phyloP scores from a whole-genome alignment of 1,140 invertebrate genomes.

The Saccostrea cuccullata region DNA sequence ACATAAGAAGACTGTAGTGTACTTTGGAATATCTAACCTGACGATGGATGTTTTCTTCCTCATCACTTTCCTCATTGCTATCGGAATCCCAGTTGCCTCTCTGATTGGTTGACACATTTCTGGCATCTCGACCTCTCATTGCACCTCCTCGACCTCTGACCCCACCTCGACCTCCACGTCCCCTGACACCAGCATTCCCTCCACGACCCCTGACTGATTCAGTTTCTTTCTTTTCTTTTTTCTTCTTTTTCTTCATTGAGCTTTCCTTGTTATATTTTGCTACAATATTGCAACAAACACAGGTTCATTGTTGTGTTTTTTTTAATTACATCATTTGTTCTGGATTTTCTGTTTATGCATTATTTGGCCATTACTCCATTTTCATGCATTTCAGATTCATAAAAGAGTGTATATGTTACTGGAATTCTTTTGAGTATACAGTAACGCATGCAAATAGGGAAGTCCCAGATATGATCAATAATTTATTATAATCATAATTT shows the following conservation, averaged over 20 bases:
- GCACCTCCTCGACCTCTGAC: conserved; percentile 48
- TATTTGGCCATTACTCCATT: no score
- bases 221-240: conserved; percentile 58
- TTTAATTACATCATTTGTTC: no score
- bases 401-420: no score
- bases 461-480: not conserved
- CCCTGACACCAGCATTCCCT: conserved; percentile 42
- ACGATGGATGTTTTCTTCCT: conserved; percentile 47
- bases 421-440: no score
- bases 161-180: conserved; percentile 45
- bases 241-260: conserved; percentile 74
- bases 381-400: no score
- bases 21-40: conserved; percentile 17
- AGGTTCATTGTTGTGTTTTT: no score
- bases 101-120: not conserved
- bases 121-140: conserved; percentile 35
- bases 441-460: not conserved
- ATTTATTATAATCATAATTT: no score
- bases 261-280: conserved; percentile 79
- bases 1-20: no score
- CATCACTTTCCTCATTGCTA: conserved; percentile 49
- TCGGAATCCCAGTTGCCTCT: conserved; percentile 60
- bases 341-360: no score
- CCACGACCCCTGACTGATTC: conserved; percentile 17
- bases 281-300: conserved; percentile 57